Percentiles rank a stretch among this genome's conserved stretches.
phyloP scores from a whole-genome alignment of 1,140 invertebrate genomes.

The Kradibia gibbosae region DNA sequence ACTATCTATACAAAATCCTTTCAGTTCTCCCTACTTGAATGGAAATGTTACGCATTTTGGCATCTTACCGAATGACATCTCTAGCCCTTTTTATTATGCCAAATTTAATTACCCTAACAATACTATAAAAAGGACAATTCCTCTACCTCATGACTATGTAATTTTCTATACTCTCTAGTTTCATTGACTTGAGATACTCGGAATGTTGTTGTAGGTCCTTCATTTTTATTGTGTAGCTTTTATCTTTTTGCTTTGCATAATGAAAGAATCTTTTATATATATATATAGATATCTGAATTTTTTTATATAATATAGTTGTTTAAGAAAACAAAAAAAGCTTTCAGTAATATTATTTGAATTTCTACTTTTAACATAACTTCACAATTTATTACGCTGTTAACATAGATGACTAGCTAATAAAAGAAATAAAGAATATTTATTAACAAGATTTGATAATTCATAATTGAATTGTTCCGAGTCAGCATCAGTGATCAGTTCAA shows the following conservation, averaged over 20 bases:
- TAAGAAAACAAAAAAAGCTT: neutral
- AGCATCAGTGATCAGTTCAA: neutral
- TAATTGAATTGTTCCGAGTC: neutral
- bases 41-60: neutral
- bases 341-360: neutral
- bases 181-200: neutral
- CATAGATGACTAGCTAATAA: neutral
- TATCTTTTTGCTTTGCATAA: neutral
- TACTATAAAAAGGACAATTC: neutral
- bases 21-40: neutral
- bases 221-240: neutral
- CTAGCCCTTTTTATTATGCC: neutral
- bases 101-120: neutral
- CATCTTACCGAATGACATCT: neutral
- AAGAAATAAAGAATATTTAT: neutral
- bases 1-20: neutral
- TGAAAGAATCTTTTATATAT: neutral
- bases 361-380: neutral
- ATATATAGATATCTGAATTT: neutral
- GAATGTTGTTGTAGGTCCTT: neutral
- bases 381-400: neutral
- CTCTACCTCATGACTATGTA: neutral
- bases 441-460: neutral
- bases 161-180: neutral
- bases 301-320: neutral